These are phyloP conservation scores for Lasioglossum pauxillum DNA, from an alignment of 2,888 invertebrate genomes.

Conservation along the genomic window DNA sequence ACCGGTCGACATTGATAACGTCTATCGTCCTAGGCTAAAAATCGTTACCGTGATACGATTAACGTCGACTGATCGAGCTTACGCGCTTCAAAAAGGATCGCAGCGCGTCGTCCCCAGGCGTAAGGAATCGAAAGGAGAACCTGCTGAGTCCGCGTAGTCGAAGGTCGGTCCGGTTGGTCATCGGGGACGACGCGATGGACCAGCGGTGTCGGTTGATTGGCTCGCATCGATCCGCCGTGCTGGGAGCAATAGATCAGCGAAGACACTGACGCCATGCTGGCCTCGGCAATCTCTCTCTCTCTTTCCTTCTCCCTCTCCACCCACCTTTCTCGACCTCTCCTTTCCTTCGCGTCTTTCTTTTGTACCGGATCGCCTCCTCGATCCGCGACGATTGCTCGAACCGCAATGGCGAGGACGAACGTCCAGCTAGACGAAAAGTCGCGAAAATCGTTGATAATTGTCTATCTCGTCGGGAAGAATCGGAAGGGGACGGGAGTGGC, in stretches of 20 bases:
- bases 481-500: neutral
- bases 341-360: neutral
- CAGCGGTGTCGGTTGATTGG: conserved; percentile 71
- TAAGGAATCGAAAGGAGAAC: conserved; percentile 43
- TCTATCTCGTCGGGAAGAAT: neutral
- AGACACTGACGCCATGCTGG: conserved; percentile 71
- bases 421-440: neutral
- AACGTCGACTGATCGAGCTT: neutral
- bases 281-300: conserved; percentile 27
- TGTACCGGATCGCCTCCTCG: neutral
- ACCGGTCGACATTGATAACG: neutral
- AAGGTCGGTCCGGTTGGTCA: conserved; percentile 65
- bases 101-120: conserved; percentile 19
- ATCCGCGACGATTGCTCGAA: neutral
- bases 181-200: conserved; percentile 61
- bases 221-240: conserved; percentile 73
- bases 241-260: conserved; percentile 74
- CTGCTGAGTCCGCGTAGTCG: conserved; percentile 39
- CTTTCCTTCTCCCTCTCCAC: neutral
- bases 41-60: neutral
- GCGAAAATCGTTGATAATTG: neutral
- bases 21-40: neutral
- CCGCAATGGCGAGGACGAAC: neutral
- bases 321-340: conserved; percentile 7
- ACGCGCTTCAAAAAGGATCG: neutral